Conservation (phyloP, 2,888 invertebrate genomes). For the Megalurothrips usitatus region DNA sequence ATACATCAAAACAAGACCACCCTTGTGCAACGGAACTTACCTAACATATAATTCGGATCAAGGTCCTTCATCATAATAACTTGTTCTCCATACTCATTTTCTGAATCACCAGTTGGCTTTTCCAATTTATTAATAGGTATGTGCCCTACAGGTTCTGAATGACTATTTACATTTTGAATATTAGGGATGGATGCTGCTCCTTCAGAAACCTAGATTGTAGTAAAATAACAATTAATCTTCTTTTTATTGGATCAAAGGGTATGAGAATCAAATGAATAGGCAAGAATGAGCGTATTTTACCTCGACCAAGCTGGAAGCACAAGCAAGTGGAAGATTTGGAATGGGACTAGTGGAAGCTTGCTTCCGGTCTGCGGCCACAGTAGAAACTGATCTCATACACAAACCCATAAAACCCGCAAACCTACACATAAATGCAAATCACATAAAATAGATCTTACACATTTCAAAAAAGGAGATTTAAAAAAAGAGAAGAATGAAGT, state of each 20-base stretch:
- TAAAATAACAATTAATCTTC: too few relatives aligned
- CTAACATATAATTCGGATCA: background rate
- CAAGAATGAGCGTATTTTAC: too few relatives aligned
- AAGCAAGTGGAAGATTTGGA: background rate
- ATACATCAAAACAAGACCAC: background rate
- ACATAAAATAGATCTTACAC: background rate
- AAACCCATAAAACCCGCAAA: background rate
- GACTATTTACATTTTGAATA: too few relatives aligned
- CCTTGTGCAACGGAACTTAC: background rate
- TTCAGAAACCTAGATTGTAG: too few relatives aligned
- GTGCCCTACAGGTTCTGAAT: too few relatives aligned
- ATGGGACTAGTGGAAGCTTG: background rate
- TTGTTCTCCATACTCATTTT: background rate
- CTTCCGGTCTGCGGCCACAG: background rate
- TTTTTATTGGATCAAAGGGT: too few relatives aligned
- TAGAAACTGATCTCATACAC: background rate
- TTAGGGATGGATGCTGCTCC: too few relatives aligned
- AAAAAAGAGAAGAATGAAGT: background rate
- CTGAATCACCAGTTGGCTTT: background rate
- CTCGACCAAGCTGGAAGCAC: too few relatives aligned
- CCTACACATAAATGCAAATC: background rate
- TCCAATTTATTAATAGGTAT: background rate
- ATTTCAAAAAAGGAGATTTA: background rate
- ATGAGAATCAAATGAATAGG: too few relatives aligned
- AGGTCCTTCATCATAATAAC: constrained; percentile 12